These are phyloP conservation scores for Thera britannica DNA, from an alignment of 2,888 invertebrate genomes.

Conservation along the genomic window DNA sequence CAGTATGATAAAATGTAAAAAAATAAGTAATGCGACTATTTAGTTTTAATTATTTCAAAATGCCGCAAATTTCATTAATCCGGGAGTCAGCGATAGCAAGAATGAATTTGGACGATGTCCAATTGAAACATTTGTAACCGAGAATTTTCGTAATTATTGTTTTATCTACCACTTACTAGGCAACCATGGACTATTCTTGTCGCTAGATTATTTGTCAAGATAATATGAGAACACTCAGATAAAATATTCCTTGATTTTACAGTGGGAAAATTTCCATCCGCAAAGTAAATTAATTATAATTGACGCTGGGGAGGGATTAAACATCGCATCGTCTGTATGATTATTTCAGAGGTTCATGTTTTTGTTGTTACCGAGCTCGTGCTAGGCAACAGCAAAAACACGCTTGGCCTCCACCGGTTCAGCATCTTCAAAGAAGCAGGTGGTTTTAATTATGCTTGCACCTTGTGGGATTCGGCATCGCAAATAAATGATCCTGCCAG, in stretches of 20 bases:
- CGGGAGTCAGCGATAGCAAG: conserved; percentile 71
- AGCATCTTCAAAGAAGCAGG: not conserved
- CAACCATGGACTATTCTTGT: conserved; percentile 70
- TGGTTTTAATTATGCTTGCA: not conserved
- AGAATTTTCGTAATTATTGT: conserved; percentile 75
- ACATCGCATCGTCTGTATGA: too few species aligned
- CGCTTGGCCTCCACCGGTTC: not conserved
- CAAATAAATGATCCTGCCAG: conserved; percentile 15
- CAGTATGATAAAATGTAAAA: not conserved
- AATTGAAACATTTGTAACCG: conserved; percentile 71
- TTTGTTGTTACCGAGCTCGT: conserved; percentile 16
- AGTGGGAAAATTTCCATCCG: conserved; percentile 27
- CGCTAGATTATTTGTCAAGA: conserved; percentile 54
- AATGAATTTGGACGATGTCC: conserved; percentile 77
- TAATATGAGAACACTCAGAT: conserved; percentile 48
- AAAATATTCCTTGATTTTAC: conserved; percentile 28
- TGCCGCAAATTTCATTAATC: conserved; percentile 72
- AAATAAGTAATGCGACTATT: not conserved
- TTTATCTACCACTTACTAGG: conserved; percentile 69
- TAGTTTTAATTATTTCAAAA: conserved; percentile 22
- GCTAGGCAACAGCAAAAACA: too few species aligned
- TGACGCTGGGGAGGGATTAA: too few species aligned
- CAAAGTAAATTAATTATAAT: not conserved
- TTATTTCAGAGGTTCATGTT: conserved; percentile 9
- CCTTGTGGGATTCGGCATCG: not conserved